These are phyloP conservation scores for Drosophila guanche DNA, from an alignment of 1,140 invertebrate genomes.

Conservation along the genomic window DNA sequence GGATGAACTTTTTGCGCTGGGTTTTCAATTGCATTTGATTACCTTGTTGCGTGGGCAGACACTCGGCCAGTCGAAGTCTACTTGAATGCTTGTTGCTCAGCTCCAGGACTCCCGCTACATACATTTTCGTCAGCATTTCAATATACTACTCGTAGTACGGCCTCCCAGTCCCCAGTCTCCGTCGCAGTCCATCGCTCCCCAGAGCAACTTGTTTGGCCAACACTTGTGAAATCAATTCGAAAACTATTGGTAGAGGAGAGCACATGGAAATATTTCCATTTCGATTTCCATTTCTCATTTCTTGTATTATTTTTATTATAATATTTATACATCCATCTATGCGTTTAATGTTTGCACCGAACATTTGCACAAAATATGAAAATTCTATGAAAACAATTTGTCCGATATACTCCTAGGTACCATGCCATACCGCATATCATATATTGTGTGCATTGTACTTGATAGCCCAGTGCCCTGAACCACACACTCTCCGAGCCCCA, in stretches of 20 bases:
- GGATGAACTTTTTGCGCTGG: conserved; percentile 75
- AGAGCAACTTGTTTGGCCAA: conserved; percentile 59
- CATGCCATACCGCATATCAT: neutral
- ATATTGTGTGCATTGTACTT: neutral
- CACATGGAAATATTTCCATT: conserved; percentile 42
- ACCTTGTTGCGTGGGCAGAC: conserved; percentile 71
- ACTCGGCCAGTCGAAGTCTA: conserved; percentile 10
- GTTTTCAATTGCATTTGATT: conserved; percentile 81
- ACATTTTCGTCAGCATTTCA: too few species aligned
- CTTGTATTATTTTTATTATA: conserved; percentile 33
- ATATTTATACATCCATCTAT: conserved; percentile 11
- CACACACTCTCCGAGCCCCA: too few species aligned
- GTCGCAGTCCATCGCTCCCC: conserved; percentile 17
- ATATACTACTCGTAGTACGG: neutral
- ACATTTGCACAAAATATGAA: conserved; percentile 11
- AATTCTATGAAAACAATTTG: conserved; percentile 34
- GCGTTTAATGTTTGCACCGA: conserved; percentile 16
- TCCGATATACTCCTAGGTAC: neutral
- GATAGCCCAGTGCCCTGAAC: neutral
- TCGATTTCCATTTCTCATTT: conserved; percentile 16
- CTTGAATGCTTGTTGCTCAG: conserved; percentile 31
- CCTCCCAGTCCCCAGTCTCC: neutral
- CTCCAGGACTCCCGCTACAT: neutral
- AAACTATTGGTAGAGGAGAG: conserved; percentile 50
- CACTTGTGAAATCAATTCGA: conserved; percentile 75